Evolutionary conservation across 1,140 invertebrate genomes (phyloP), one percentile per base, ranked within the genome.

Genomic region (Drosophila parabipectinata): DNA sequence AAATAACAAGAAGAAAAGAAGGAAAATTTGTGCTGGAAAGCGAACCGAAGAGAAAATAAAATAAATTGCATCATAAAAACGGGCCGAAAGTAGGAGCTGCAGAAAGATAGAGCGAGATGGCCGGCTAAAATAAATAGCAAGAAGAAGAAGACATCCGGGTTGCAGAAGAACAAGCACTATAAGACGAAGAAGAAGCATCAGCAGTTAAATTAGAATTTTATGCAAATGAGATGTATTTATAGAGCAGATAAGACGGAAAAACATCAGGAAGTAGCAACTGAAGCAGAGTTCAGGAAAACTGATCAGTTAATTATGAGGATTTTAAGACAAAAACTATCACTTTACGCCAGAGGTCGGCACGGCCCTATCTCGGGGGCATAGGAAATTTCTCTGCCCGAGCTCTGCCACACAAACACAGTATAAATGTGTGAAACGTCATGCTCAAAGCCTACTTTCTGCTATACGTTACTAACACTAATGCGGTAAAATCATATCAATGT

Each of bases 161-260:
- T 28, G 26, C 26, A 28, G 26, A 28, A 28, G 26, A 28, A 28
- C 60, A 66, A 59, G 68, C 45, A 77, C 34, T 18, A 47, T 64
- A 48, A 47, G 57, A 61, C 64, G 51, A 54, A 69, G 39, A 37
- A 51, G 37, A 34, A 28, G 18, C 60, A 73, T 60, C 69, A 81
- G 71, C 71, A 73, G 61, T 82, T 87, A 88, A 87, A 87, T 87
- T 87, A 77, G 83, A 88, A 87, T 88, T 87, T 88, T 87, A 87
- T 87, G 83, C 84, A 87, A 87, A 87, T 87, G 61, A 82, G 74
- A 54, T 58, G 51, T 76, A 87, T 88, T 85, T 87, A 71, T 82
- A 82, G 66, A 75, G 58, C 48, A 58, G 81, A 78, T 74, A 77
- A 72, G 75, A 56, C 54, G 28, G 45, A 28, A 67, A 69, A 69